Evolutionary conservation across 1,140 invertebrate genomes (phyloP).

Genomic region (Bradysia coprophila): DNA sequence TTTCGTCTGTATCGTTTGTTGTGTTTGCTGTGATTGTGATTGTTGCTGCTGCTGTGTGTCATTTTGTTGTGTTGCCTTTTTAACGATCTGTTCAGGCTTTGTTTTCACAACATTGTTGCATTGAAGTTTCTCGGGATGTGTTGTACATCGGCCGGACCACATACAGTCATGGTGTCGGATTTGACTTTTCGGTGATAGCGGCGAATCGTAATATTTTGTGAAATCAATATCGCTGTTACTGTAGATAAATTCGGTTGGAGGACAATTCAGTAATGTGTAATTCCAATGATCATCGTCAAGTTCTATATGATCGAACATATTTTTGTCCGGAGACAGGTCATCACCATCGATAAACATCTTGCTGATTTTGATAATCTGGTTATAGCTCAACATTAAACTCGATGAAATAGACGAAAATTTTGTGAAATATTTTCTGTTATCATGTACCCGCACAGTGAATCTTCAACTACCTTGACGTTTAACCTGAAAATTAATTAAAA

Average conservation of each 20-base stretch:
- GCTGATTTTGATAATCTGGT: neutral
- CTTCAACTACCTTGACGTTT: no score
- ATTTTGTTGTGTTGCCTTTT: neutral
- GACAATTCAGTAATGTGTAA: neutral
- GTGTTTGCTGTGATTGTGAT: neutral
- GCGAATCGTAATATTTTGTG: neutral
- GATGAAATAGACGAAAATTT: neutral
- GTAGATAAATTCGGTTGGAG: neutral
- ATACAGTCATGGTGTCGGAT: constrained; percentile 42
- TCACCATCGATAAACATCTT: neutral
- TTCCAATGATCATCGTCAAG: neutral
- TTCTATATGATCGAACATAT: neutral
- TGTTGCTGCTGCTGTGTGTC: neutral
- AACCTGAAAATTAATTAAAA: no score
- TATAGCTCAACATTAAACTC: constrained; percentile 1
- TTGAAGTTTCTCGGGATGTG: constrained; percentile 21
- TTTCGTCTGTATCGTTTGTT: neutral
- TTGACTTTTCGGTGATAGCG: constrained; percentile 6
- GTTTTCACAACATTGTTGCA: constrained; percentile 1
- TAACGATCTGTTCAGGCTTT: neutral
- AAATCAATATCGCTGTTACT: neutral
- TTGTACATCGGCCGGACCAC: constrained; percentile 41
- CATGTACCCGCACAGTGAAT: no score
- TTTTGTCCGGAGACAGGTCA: neutral
- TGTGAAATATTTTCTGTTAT: no score